Conservation (phyloP, 2,113 vertebrate genomes). For the Atherinomorus stipes region DNA sequence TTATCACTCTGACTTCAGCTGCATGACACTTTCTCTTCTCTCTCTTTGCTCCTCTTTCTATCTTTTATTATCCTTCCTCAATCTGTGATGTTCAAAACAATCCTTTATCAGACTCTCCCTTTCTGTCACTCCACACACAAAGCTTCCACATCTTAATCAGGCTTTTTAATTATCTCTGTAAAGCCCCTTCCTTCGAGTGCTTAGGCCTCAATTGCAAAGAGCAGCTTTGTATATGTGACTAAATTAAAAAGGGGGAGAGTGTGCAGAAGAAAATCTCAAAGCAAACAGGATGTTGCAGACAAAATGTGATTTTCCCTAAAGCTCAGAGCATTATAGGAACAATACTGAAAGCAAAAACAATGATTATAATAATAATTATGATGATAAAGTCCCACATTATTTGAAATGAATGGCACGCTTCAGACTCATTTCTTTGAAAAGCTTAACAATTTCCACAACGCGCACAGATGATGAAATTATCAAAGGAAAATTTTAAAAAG, state of each 20-base stretch:
- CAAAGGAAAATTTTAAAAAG: no score
- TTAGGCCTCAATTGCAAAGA: conserved; percentile 77
- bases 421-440: no score
- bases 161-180: conserved; percentile 75
- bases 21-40: conserved; percentile 22
- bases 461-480: background rate
- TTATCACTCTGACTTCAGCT: conserved; percentile 37
- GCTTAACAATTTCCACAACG: background rate
- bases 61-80: conserved; percentile 36
- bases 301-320: conserved; percentile 41
- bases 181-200: conserved; percentile 65
- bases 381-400: background rate
- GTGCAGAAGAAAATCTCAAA: conserved; percentile 28
- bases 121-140: conserved; percentile 58
- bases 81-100: conserved; percentile 28
- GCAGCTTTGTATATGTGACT: conserved; percentile 76
- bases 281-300: conserved; percentile 38
- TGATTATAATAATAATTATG: conserved; percentile 27
- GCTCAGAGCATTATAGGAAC: conserved; percentile 54
- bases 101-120: conserved; percentile 53
- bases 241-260: conserved; percentile 70
- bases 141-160: conserved; percentile 54
- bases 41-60: conserved; percentile 1
- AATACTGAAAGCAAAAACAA: conserved; percentile 34
- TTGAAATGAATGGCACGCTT: no score